Base-by-base conservation (phyloP, 2,113 vertebrate genomes). In the Synchiropus splendidus region DNA sequence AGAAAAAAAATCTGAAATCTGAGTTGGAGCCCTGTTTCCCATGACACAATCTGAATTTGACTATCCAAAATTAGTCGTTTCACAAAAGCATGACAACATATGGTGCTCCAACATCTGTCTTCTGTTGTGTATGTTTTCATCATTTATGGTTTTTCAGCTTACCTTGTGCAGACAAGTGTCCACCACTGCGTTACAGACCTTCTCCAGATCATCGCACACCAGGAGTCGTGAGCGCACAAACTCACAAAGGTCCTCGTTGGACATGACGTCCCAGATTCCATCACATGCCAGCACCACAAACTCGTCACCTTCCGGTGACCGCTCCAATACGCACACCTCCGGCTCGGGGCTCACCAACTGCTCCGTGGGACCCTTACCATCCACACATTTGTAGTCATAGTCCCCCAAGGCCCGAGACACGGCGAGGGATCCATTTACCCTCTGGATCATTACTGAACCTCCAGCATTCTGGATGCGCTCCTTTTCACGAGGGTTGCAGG, bases 91-190 rank as follows among this genome's bases (percentile, higher is more conserved):
- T n/a, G n/a, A n/a, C n/a, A n/a, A n/a, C n/a, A n/a, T n/a, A n/a
- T n/a, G n/a, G n/a, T n/a, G n/a, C n/a, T n/a, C n/a, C n/a, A n/a
- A n/a, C n/a, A n/a, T n/a, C n/a, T n/a, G n/a, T n/a, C n/a, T n/a
- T n/a, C n/a, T n/a, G n/a, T n/a, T n/a, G n/a, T n/a, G n/a, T n/a
- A n/a, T n/a, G n/a, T n/a, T n/a, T n/a, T n/a, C n/a, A n/a, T n/a
- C n/a, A n/a, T n/a, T n/a, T n/a, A n/a, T n/a, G n/a, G n/a, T n/a
- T n/a, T 12, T 15, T 16, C 0, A 9, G 8, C 85, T 55, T 86
- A 98, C 95, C 92, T 99, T 99, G 80, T 98, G 92, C 87, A 99
- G 90, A 84, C 95, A 99, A 77, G 94, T 97, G 87, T 99, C 95
- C 85, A 99, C 92, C 82, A 99, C 92, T 51, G 89, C 88, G 87